A percentile compares a stretch with the other conserved stretches of the same genome.
These are phyloP conservation scores for Drosophila eugracilis DNA, from an alignment of 1,140 invertebrate genomes.

Conservation along the genomic window DNA sequence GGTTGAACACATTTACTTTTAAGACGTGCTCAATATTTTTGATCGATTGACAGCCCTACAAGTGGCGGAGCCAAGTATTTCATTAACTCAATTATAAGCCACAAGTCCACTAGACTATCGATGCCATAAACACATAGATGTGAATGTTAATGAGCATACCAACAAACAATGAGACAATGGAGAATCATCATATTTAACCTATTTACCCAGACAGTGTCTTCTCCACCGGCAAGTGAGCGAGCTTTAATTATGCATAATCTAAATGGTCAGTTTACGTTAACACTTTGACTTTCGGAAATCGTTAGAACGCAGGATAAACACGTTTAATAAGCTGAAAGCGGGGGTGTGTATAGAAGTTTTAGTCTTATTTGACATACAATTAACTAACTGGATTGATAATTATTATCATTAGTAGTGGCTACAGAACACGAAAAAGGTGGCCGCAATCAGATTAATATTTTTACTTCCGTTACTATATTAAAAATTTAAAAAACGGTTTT, in stretches of 20 bases:
- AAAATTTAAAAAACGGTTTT: no score
- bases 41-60: neutral
- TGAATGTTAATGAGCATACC: slow-evolving; percentile 31
- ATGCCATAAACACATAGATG: slow-evolving; percentile 22
- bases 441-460: no score
- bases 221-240: neutral
- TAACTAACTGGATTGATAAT: no score
- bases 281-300: slow-evolving; percentile 49
- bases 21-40: no score
- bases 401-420: no score
- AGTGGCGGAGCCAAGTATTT: slow-evolving; percentile 1
- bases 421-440: no score
- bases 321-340: neutral
- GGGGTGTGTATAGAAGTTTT: neutral
- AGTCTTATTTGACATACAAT: neutral
- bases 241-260: slow-evolving; percentile 65
- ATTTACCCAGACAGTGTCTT: slow-evolving; percentile 6
- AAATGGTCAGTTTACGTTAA: slow-evolving; percentile 56
- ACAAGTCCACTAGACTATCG: slow-evolving; percentile 15
- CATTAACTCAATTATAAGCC: slow-evolving; percentile 44
- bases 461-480: no score
- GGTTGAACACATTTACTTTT: neutral
- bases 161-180: slow-evolving; percentile 25
- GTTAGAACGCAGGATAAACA: neutral
- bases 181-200: slow-evolving; percentile 29